Base-by-base conservation (phyloP, 2,113 vertebrate genomes). In the Lampris incognitus region DNA sequence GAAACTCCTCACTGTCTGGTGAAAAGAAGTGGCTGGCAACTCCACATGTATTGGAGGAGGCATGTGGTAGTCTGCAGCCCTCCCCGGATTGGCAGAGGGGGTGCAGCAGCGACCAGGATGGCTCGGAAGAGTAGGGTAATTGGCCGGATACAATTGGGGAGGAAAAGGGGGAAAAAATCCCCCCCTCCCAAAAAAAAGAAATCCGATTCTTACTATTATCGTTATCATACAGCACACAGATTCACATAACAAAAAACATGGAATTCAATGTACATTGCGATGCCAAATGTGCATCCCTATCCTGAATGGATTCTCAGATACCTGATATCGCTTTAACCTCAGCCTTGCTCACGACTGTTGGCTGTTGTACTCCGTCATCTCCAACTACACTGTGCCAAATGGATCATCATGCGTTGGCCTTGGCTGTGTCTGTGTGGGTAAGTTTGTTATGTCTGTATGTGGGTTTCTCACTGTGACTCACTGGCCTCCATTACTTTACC, bases 401-500 rank as follows among this genome's bases (percentile, higher is more conserved):
- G 1, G 58, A 38, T 48, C 69, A 71, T 68, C 68, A 67, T 78
- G 65, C 24, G 42, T 71, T 49, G 41, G 69, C 76, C 63, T 79
- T 64, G 78, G 72, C 62, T 78, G 38, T 63, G 64, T 54, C 55
- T 0, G 3, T 86, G 78, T 69, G 83, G 75, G 50, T 55, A 74
- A 8, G 8, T 78, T 79, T 88, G 85, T 90, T 91, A 86, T 90
- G 88, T 89, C 88, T 90, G 74, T 66, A n/a, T 63, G 60, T 40
- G 41, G 81, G 66, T 82, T 82, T 85, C 40, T 55, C 59, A 37
- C 54, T 6, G 39, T 90, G 87, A 91, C 70, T 90, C 89, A 91
- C 37, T 55, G 56, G 55, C 58, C 56, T 82, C 73, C 66, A 72
- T 85, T 83, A 77, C 86, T 83, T 79, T 70, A 7, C 79, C 69